These are phyloP conservation scores for Poecilobothrus nobilitatus DNA, from an alignment of 2,888 invertebrate species.

Conservation along the genomic window DNA sequence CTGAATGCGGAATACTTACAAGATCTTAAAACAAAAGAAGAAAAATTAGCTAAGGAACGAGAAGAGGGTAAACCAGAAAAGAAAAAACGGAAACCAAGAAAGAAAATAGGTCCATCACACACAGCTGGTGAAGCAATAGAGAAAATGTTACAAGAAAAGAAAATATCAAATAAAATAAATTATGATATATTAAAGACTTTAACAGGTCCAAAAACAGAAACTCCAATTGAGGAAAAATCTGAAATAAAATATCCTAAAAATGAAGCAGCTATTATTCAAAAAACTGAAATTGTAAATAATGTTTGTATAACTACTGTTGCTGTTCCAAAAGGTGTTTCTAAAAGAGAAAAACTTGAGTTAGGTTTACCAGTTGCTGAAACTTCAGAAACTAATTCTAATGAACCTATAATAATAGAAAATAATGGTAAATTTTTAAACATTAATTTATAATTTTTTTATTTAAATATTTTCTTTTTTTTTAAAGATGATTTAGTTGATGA, in stretches of 20 bases:
- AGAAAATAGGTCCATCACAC: constrained; percentile 56
- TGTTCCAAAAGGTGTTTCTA: constrained; percentile 7
- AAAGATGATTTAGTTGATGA: constrained; percentile 30
- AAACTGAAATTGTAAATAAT: constrained; percentile 11
- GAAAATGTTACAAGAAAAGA: constrained; percentile 92
- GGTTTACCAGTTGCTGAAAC: constrained; percentile 14
- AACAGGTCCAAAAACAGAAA: constrained; percentile 28
- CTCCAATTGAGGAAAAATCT: constrained; percentile 18
- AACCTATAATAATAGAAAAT: constrained; percentile 28
- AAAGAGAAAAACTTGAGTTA: constrained; percentile 16
- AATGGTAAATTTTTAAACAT: constrained; percentile 24
- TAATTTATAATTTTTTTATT: constrained; percentile 31
- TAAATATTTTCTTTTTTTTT: constrained; percentile 10
- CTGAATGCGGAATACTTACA: constrained; percentile 79
- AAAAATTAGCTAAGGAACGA: constrained; percentile 65
- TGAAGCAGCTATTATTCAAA: constrained; percentile 14
- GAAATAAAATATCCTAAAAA: constrained; percentile 16
- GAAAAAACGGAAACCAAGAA: constrained; percentile 59
- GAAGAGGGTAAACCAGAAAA: constrained; percentile 83
- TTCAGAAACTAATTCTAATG: background rate
- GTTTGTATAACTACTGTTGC: background rate
- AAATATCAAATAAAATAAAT: constrained; percentile 93
- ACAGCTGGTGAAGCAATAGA: constrained; percentile 86
- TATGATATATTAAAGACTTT: constrained; percentile 90
- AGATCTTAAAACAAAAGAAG: constrained; percentile 79